phyloP scores from a whole-genome alignment of 2,797 vertebrate genomes.

The Anomalospiza imberbis region DNA sequence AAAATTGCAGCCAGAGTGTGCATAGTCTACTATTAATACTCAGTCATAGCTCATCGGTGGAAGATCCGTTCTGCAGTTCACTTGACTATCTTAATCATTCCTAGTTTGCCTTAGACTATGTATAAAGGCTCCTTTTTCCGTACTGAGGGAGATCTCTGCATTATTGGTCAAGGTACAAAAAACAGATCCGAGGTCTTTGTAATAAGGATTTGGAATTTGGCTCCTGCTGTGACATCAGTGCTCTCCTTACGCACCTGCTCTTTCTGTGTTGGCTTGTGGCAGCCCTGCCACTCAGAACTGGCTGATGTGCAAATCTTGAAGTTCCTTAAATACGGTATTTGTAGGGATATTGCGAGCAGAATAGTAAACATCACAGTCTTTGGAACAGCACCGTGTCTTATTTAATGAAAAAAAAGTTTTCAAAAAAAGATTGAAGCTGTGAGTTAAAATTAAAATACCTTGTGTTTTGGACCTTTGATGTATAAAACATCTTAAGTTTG shows the following conservation, averaged over 20 bases:
- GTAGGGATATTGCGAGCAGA: background rate
- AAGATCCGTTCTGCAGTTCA: background rate
- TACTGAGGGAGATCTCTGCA: background rate
- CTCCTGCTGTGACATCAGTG: background rate
- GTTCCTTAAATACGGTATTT: background rate
- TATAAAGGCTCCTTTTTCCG: background rate
- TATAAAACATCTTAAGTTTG: background rate
- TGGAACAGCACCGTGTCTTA: background rate
- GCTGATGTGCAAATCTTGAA: background rate
- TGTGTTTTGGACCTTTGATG: background rate
- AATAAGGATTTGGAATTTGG: background rate
- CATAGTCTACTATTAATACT: background rate
- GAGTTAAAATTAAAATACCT: background rate
- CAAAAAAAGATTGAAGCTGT: background rate
- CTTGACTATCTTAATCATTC: background rate
- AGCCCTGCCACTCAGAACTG: background rate
- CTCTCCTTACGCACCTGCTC: background rate
- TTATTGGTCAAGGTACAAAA: background rate
- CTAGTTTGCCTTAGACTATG: background rate
- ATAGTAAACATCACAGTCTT: background rate
- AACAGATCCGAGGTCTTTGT: background rate
- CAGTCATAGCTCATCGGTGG: background rate
- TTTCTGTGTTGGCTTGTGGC: background rate
- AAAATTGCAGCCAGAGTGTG: background rate
- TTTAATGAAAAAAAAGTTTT: background rate